These are phyloP conservation scores for Centropus bengalensis DNA, from an alignment of 2,113 vertebrate genomes.

Conservation along the genomic window DNA sequence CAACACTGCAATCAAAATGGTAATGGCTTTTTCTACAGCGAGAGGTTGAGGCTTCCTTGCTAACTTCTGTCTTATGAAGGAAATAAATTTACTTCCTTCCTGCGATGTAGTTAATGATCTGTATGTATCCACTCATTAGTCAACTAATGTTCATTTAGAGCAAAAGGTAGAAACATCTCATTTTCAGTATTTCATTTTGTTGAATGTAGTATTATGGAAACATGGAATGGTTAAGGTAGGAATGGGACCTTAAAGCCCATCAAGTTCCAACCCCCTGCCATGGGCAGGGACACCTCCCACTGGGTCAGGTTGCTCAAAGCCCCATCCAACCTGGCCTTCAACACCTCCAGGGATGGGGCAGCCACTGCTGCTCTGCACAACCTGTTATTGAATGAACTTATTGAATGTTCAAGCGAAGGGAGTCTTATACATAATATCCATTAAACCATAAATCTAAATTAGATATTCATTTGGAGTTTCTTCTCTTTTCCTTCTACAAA, in stretches of 20 bases:
- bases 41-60: background rate
- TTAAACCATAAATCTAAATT: background rate
- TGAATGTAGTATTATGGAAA: background rate
- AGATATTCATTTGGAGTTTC: background rate
- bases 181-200: background rate
- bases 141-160: background rate
- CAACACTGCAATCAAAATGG: rapidly evolving
- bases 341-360: too few species aligned
- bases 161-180: background rate
- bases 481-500: background rate
- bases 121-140: background rate
- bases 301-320: too few species aligned
- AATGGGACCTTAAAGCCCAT: too few species aligned
- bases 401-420: background rate
- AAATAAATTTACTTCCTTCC: background rate
- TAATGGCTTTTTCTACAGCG: background rate
- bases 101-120: background rate
- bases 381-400: background rate
- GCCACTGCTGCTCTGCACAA: too few species aligned
- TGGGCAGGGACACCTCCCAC: too few species aligned
- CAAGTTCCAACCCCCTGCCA: too few species aligned
- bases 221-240: too few species aligned
- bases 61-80: background rate
- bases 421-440: background rate
- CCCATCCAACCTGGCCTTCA: too few species aligned